These are phyloP conservation scores for Microdon myrmicae DNA, from an alignment of 2,888 invertebrate genomes.

Conservation along the genomic window DNA sequence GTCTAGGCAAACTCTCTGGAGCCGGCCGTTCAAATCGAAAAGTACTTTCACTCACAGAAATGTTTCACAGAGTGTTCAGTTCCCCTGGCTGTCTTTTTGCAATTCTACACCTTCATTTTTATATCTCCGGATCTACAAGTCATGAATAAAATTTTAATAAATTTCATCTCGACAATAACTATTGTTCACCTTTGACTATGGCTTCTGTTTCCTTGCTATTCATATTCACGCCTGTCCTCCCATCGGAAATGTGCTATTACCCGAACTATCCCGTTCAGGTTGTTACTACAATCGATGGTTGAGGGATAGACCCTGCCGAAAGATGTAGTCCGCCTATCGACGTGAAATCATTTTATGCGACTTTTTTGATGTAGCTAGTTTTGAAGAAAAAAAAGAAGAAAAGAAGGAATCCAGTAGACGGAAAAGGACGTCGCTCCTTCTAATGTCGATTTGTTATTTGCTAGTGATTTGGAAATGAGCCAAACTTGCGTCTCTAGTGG, in stretches of 20 bases:
- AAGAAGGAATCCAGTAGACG: not conserved
- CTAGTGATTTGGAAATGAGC: constrained; percentile 49
- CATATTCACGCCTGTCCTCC: constrained; percentile 6
- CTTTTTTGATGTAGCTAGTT: constrained; percentile 32
- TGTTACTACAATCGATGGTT: constrained; percentile 42
- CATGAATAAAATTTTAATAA: constrained; percentile 37
- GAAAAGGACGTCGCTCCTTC: constrained; percentile 19
- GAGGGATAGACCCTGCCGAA: constrained; percentile 18
- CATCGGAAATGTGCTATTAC: constrained; percentile 48
- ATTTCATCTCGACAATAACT: constrained; percentile 33
- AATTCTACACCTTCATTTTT: constrained; percentile 10
- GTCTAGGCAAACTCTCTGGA: not conserved
- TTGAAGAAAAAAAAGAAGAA: not conserved
- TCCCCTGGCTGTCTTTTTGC: not conserved
- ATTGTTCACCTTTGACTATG: constrained; percentile 34
- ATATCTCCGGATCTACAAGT: constrained; percentile 12
- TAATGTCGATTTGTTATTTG: constrained; percentile 44
- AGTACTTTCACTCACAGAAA: constrained; percentile 4
- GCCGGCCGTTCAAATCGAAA: constrained; percentile 3
- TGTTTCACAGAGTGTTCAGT: not conserved
- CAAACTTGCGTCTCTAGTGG: constrained; percentile 39
- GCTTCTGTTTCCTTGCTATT: constrained; percentile 35
- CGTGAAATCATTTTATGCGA: constrained; percentile 30
- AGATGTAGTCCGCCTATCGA: constrained; percentile 19
- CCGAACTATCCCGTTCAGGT: constrained; percentile 47